These are phyloP conservation scores for Melanerpes aurifrons DNA, from an alignment of 2,113 vertebrate species.

Conservation along the genomic window DNA sequence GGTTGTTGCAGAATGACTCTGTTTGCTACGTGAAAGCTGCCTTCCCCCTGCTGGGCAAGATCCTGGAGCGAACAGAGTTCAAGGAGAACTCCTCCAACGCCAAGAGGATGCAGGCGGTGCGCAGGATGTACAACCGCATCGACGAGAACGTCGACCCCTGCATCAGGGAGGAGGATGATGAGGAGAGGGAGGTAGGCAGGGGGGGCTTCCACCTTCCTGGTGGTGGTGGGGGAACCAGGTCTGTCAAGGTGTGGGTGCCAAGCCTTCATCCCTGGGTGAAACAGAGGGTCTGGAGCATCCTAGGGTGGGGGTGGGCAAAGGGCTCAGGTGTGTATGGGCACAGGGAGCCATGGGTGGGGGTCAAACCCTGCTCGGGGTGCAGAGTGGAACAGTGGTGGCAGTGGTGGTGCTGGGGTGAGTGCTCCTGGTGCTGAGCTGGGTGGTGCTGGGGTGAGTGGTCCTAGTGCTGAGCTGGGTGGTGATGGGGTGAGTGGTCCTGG, in stretches of 20 bases:
- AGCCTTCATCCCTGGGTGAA: neutral
- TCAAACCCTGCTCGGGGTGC: neutral
- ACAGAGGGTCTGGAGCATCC: neutral
- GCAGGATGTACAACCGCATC: slow-evolving; percentile 43
- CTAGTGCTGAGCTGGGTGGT: too few species aligned
- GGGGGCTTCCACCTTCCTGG: neutral
- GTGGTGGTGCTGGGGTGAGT: too few species aligned
- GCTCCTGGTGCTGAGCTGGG: too few species aligned
- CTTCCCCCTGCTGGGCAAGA: slow-evolving; percentile 60
- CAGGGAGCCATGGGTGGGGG: accelerated
- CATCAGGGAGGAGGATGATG: slow-evolving; percentile 53
- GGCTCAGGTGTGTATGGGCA: accelerated
- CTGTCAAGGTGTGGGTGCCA: accelerated
- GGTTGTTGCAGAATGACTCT: slow-evolving; percentile 23
- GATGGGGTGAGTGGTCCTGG: too few species aligned
- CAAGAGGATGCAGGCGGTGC: slow-evolving; percentile 13
- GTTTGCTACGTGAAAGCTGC: slow-evolving; percentile 78
- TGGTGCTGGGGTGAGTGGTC: too few species aligned
- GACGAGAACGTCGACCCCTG: slow-evolving; percentile 37
- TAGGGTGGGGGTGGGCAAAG: accelerated
- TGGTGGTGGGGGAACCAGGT: too few species aligned
- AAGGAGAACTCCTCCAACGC: slow-evolving; percentile 69
- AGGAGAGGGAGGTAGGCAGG: slow-evolving; percentile 60
- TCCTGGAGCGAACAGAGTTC: slow-evolving; percentile 71
- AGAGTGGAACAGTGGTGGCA: accelerated